Evolutionary conservation across 1,140 invertebrate genomes (phyloP).

Genomic region (Probaryconus sp.): DNA sequence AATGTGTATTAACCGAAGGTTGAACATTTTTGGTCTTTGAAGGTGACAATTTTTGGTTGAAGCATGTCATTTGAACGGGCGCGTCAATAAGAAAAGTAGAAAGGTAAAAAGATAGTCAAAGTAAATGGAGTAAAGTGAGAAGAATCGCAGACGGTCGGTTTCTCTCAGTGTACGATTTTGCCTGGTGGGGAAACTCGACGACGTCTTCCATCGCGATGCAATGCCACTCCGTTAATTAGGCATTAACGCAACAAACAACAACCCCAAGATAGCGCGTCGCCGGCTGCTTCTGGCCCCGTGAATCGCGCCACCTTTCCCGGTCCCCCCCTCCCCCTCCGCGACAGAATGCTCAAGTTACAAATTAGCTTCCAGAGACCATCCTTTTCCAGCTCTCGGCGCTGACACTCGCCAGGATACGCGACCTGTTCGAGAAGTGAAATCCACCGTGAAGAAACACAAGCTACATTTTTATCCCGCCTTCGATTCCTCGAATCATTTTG

Average conservation of each 20-base stretch:
- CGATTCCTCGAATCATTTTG: too few relatives aligned
- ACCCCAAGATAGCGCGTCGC: constrained; percentile 67
- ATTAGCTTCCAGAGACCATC: constrained; percentile 76
- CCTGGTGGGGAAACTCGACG: constrained; percentile 57
- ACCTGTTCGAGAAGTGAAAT: constrained; percentile 58
- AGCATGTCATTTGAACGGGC: neutral
- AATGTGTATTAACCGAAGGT: too few relatives aligned
- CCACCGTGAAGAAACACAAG: constrained; percentile 24
- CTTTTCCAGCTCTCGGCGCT: constrained; percentile 67
- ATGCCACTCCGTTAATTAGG: constrained; percentile 76
- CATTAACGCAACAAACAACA: constrained; percentile 77
- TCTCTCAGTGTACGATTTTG: constrained; percentile 47
- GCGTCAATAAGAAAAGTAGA: neutral
- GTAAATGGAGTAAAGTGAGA: constrained; percentile 58
- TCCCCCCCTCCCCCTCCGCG: constrained; percentile 37
- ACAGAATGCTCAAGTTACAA: constrained; percentile 75
- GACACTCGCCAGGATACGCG: constrained; percentile 45
- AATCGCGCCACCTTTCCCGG: constrained; percentile 52
- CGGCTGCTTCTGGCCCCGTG: constrained; percentile 52
- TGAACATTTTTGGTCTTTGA: too few relatives aligned
- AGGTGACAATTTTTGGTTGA: too few relatives aligned
- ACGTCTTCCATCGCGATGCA: constrained; percentile 68
- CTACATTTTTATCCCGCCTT: too few relatives aligned
- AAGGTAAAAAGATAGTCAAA: constrained; percentile 38
- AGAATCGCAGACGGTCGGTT: constrained; percentile 40